phyloP scores from a whole-genome alignment of 2,888 invertebrate genomes.

The Meghimatium bilineatum region DNA sequence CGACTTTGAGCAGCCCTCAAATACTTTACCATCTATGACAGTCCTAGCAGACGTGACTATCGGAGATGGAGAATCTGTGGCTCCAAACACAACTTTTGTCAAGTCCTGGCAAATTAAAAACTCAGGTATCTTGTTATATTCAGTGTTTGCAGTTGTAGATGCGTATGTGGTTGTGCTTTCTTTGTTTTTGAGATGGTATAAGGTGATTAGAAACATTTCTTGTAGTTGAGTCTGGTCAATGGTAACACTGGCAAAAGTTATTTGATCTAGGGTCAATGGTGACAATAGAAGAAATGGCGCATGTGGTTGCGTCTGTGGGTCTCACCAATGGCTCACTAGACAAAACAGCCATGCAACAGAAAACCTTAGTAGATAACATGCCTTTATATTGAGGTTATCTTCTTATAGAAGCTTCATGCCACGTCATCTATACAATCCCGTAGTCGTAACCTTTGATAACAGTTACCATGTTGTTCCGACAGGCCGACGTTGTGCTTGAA shows the following conservation, averaged over 20 bases:
- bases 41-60: conserved; percentile 86
- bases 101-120: conserved; percentile 94
- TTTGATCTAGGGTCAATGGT: background rate
- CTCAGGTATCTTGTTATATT: conserved; percentile 81
- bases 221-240: background rate
- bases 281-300: background rate
- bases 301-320: too few relatives aligned
- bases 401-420: too few relatives aligned
- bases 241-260: background rate
- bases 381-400: too few relatives aligned
- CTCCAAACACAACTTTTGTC: conserved; percentile 86
- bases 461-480: too few relatives aligned
- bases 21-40: conserved; percentile 82
- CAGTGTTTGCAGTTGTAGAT: background rate
- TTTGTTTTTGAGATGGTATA: background rate
- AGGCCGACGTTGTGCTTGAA: too few relatives aligned
- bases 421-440: too few relatives aligned
- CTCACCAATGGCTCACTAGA: too few relatives aligned
- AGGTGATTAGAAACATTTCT: too few relatives aligned
- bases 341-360: too few relatives aligned
- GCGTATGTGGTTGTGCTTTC: background rate
- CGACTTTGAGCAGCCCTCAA: conserved; percentile 85
- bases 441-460: too few relatives aligned
- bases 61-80: conserved; percentile 86
- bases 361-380: too few relatives aligned